Conservation (phyloP, 2,888 invertebrate species). For the Agrochola circellaris region DNA sequence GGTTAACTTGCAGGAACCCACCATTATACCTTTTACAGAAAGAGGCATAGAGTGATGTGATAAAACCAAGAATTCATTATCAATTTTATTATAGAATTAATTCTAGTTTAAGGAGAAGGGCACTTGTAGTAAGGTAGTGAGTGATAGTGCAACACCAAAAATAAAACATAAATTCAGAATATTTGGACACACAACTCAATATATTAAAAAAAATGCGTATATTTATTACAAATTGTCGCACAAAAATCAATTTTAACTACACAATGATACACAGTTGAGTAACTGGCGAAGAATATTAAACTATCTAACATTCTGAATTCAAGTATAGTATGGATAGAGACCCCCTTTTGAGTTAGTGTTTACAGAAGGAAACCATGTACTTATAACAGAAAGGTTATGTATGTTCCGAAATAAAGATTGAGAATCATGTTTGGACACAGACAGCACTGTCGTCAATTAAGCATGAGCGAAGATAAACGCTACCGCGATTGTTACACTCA, state of each 20-base stretch:
- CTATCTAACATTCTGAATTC: constrained; percentile 40
- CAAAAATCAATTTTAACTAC: not conserved
- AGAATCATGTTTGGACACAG: constrained; percentile 6
- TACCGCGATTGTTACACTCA: not conserved
- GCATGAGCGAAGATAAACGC: not conserved
- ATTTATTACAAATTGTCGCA: not conserved
- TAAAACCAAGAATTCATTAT: not conserved
- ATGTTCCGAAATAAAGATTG: constrained; percentile 9
- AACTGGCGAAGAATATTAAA: not conserved
- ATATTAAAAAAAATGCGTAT: not conserved
- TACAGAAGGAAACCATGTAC: constrained; percentile 26
- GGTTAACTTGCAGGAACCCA: constrained; percentile 1
- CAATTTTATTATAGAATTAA: not conserved
- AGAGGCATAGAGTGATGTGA: not conserved
- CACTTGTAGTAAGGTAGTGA: constrained; percentile 3
- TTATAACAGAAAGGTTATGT: constrained; percentile 7
- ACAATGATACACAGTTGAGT: not conserved
- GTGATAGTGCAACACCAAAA: constrained; percentile 8
- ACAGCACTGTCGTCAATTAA: not conserved
- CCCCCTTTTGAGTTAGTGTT: constrained; percentile 33
- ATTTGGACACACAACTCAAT: not conserved
- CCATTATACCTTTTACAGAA: constrained; percentile 4
- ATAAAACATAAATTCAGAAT: constrained; percentile 37
- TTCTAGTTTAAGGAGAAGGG: not conserved
- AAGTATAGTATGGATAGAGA: constrained; percentile 57